Evolutionary conservation across 2,797 vertebrate genomes (phyloP), one percentile per base, ranked within the genome.

Genomic region (Tarsius wallacei): DNA sequence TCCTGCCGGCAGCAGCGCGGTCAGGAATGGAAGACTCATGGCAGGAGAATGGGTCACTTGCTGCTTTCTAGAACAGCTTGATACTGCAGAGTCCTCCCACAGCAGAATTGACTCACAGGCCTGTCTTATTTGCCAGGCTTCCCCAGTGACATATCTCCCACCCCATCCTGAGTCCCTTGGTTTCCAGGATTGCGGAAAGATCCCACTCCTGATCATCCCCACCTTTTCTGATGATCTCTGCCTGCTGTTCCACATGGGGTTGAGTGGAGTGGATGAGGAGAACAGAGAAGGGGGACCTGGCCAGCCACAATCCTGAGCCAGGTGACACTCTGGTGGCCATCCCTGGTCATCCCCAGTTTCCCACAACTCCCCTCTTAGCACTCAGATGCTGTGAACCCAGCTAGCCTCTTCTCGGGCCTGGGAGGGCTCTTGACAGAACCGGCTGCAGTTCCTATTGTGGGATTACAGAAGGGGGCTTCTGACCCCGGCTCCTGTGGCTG

Each of bases 381-480:
- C 51, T 22, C 55, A 61, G n/a, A 16, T 11, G 70, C 81, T 71
- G 8, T 31, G 26, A 83, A 47, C 55, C 26, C 31, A 47, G 88
- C 0, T 0, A 80, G 51, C 55, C 84, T 49, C 70, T 22, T 49
- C n/a, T 16, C 16, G 12, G 36, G 51, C 86, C 84, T 68, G 19
- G 26, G n/a, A 80, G 51, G 12, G 42, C 77, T 91, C 77, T 28
- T 24, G 53, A 42, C 42, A 81, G 19, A 73, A 9, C 33, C 5
- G n/a, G 55, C 49, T 21, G 19, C 28, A 0, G 0, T 7, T 21
- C 24, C 47, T 33, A 2, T 0, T 10, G 7, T 0, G 9, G n/a
- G 57, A 26, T 82, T 42, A 19, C 49, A 77, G 85, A 83, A 19
- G 5, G 1, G 68, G 36, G n/a, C 15, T 1, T 2, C 24, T 26